Evolutionary conservation across 2,113 vertebrate genomes (phyloP).

Genomic region (Pseudopodoces humilis): DNA sequence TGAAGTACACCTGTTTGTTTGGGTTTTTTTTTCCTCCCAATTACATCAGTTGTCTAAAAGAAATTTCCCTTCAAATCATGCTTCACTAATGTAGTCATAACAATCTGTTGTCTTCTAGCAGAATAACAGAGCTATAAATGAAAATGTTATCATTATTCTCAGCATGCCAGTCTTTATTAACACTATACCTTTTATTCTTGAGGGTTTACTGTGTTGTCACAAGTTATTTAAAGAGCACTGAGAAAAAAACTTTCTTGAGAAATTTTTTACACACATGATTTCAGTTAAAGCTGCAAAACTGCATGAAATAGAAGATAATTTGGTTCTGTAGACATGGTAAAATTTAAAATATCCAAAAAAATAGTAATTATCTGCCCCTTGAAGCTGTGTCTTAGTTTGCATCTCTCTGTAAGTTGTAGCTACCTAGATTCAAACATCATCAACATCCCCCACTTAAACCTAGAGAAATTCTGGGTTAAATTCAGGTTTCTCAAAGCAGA

Average conservation of each 20-base stretch:
- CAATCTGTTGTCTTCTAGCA: not conserved
- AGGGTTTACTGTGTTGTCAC: not conserved
- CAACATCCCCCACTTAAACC: not conserved
- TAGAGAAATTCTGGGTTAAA: not conserved
- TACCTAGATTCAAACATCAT: not conserved
- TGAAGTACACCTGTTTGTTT: not conserved
- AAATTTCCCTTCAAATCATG: not conserved
- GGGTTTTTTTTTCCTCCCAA: rapidly evolving
- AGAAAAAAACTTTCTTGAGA: not conserved
- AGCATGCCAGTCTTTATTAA: not conserved
- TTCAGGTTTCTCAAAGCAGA: not conserved
- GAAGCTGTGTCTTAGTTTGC: not conserved
- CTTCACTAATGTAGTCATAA: not conserved
- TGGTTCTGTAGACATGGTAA: not conserved
- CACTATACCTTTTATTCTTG: not conserved
- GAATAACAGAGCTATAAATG: not conserved
- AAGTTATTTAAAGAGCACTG: not conserved
- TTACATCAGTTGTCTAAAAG: not conserved
- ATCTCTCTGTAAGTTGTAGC: not conserved
- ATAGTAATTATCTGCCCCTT: not conserved
- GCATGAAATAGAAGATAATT: not conserved
- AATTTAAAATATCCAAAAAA: not conserved
- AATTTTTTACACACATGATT: not conserved
- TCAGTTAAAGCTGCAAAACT: not conserved
- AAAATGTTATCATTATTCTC: not conserved